Conservation (phyloP, 2,113 vertebrate species). For the Chamaea fasciata region DNA sequence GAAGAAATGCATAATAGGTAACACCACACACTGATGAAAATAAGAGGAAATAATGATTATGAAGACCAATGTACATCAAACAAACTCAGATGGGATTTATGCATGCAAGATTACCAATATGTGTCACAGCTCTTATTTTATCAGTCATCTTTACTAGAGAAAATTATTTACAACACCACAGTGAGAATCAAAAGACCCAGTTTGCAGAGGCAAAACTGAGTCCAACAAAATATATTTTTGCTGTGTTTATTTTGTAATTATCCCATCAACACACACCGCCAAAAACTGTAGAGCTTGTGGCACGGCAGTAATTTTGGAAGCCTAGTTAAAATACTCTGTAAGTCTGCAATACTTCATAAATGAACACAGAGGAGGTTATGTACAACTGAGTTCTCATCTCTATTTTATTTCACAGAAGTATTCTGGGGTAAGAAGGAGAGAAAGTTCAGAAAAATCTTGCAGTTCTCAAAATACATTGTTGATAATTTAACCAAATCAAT, state of each 20-base stretch:
- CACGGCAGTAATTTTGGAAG: neutral
- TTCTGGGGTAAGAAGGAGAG: neutral
- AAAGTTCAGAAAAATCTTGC: neutral
- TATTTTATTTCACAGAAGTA: conserved; percentile 36
- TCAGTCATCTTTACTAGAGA: neutral
- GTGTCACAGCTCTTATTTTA: neutral
- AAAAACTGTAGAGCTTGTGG: neutral
- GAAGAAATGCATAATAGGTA: neutral
- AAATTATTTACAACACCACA: neutral
- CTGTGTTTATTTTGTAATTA: conserved; percentile 1
- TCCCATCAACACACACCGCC: neutral
- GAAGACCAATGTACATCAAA: neutral
- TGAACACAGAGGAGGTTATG: neutral
- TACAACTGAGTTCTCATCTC: neutral
- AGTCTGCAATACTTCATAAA: neutral
- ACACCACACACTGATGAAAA: neutral
- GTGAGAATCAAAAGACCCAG: neutral
- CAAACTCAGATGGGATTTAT: neutral
- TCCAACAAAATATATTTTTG: neutral
- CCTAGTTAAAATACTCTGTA: neutral
- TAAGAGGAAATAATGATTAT: neutral
- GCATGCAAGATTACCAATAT: neutral
- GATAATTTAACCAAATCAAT: neutral
- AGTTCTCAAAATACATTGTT: neutral
- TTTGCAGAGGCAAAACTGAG: neutral